phyloP scores from a whole-genome alignment of 1,140 invertebrate species.

The Leptinotarsa lineolata region DNA sequence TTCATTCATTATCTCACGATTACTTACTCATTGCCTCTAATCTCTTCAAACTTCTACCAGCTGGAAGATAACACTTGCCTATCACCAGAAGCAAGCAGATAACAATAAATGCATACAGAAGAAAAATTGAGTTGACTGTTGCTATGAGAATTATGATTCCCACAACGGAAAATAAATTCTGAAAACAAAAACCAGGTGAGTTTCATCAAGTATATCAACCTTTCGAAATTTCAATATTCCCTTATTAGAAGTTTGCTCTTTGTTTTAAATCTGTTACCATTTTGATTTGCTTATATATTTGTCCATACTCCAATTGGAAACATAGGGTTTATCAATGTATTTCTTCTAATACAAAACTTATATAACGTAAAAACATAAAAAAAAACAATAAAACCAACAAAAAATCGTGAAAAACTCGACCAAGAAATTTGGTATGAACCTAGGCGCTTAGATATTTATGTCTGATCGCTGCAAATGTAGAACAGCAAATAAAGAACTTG shows the following conservation, averaged over 20 bases:
- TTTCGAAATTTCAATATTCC: too few species aligned
- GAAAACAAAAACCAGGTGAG: not conserved
- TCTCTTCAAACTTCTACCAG: slow-evolving; percentile 68
- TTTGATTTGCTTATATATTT: not conserved
- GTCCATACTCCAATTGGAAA: not conserved
- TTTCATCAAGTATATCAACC: too few species aligned
- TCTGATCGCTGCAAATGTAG: too few species aligned
- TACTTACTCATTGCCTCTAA: slow-evolving; percentile 66
- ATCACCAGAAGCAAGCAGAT: slow-evolving; percentile 61
- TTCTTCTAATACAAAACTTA: too few species aligned
- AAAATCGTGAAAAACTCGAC: too few species aligned
- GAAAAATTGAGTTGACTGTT: slow-evolving; percentile 30
- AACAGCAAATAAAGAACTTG: too few species aligned
- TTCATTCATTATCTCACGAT: not conserved
- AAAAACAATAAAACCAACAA: too few species aligned
- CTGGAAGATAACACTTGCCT: slow-evolving; percentile 64
- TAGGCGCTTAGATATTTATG: too few species aligned
- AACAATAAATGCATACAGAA: slow-evolving; percentile 55
- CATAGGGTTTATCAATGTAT: not conserved
- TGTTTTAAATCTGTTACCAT: not conserved
- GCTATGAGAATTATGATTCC: slow-evolving; percentile 29
- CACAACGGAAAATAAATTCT: slow-evolving; percentile 8
- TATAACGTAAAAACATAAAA: too few species aligned
- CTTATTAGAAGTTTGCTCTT: too few species aligned
- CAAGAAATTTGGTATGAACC: too few species aligned